These are phyloP conservation scores for Zygaena filipendulae DNA, from an alignment of 2,888 invertebrate genomes.

Conservation along the genomic window DNA sequence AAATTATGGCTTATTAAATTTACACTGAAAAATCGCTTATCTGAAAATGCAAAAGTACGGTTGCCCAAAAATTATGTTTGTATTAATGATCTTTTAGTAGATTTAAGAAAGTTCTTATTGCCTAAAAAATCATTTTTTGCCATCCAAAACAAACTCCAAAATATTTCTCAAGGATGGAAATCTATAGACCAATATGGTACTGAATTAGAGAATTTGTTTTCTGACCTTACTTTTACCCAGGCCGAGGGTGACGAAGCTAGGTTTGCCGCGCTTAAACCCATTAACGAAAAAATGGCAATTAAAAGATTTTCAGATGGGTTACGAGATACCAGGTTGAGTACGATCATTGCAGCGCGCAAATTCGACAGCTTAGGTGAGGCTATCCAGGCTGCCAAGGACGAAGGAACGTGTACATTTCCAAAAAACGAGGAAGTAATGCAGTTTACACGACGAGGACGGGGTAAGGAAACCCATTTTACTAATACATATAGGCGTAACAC, in stretches of 20 bases:
- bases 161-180: slow-evolving; percentile 2
- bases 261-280: slow-evolving; percentile 8
- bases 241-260: slow-evolving; percentile 5
- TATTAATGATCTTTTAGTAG: slow-evolving; percentile 1
- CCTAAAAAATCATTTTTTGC: slow-evolving; percentile 8
- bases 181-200: slow-evolving; percentile 9
- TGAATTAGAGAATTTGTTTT: slow-evolving; percentile 11
- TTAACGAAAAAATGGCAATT: slow-evolving; percentile 10
- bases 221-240: slow-evolving; percentile 12
- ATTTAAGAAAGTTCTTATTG: slow-evolving; percentile 3
- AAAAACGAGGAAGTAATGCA: neutral
- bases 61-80: neutral
- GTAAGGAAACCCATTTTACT: slow-evolving; percentile 1
- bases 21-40: slow-evolving; percentile 12
- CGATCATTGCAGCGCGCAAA: slow-evolving; percentile 8
- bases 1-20: slow-evolving; percentile 12
- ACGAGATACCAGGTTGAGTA: slow-evolving; percentile 6
- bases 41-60: slow-evolving; percentile 10
- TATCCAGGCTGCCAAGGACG: slow-evolving; percentile 12
- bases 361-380: slow-evolving; percentile 10
- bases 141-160: slow-evolving; percentile 4
- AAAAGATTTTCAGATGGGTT: slow-evolving; percentile 11
- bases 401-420: slow-evolving; percentile 5
- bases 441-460: slow-evolving; percentile 4
- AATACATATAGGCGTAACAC: neutral